Base-by-base conservation (phyloP, 2,888 invertebrate species). In the Petrophora chlorosata region DNA sequence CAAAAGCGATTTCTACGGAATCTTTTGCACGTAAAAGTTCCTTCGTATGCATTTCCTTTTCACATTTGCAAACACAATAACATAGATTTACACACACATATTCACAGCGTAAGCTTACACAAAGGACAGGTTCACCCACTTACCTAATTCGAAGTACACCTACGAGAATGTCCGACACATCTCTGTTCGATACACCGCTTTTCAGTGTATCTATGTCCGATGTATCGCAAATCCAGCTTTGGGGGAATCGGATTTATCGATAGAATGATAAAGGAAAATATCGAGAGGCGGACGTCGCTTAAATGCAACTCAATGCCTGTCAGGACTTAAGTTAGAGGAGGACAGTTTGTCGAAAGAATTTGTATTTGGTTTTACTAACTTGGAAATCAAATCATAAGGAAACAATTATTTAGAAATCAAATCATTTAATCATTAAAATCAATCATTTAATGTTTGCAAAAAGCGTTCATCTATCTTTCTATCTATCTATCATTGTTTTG, bases 111-210 rank as follows among this genome's bases (percentile, higher is more conserved):
- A 66, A 64, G 65, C 67, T 65, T 62, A 45, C 67, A 70, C 68
- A 70, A 73, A 70, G 70, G 63, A 65, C 59, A 61, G 66, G 64
- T 68, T 76, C 73, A 75, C 78, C 75, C 62, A 74, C 66, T 76
- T 65, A 76, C 75, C 76, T 63, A 73, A 42, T 42, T 32, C 42
- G 33, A 39, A 17, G 36, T 38, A 4, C 17, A 12, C 22, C 34
- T 19, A 10, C 23, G 26, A 28, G 25, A 19, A n/a, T 25, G 16
- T 22, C 7, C 19, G 19, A 19, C 1, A 19, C 19, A 19, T 19
- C 19, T 19, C 23, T 5, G n/a, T 23, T 23, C 23, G 23, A 23
- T 16, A 17, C 28, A 7, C 8, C 9, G 13, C 9, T 16, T n/a
- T n/a, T n/a, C n/a, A n/a, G n/a, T n/a, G n/a, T n/a, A n/a, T n/a